Base-by-base conservation (phyloP, 2,797 vertebrate species). In the Meriones psammophilus region DNA sequence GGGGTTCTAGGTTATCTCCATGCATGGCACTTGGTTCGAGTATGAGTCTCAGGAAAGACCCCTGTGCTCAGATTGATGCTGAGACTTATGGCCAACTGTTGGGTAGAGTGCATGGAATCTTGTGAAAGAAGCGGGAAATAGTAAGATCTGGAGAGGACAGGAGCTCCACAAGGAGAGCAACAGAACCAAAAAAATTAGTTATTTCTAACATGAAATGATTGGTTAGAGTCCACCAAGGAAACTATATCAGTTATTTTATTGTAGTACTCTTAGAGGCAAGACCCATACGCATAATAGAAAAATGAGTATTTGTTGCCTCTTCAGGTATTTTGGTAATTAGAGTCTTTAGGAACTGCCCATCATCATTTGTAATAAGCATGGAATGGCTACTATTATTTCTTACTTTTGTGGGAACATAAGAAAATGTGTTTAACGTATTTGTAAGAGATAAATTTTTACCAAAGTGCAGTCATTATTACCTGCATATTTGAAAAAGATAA, bases 401-500 rank as follows among this genome's bases (percentile, higher is more conserved):
- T 69, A 50, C 24, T 91, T 7, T n/a, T 39, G 20, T 13, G 14
- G 58, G 58, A 50, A 78, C 5, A 28, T 46, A 24, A 76, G 46
- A 77, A 33, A 91, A 78, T 60, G 1, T 24, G 42, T 69, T 39
- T 76, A 20, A 24, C 17, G 28, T 54, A 30, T 87, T 86, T 81
- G 56, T 42, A 95, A 88, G 60, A 17, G 42, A 17, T 30, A 76
- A 33, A 28, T 28, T n/a, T 89, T 68, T 86, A 80, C 33, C 26
- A 89, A 89, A 74, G 4, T 17, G 18, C 8, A 69, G 58, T 80
- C 13, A 24, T 76, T 79, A 39, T 42, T 91, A 20, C 24, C 42
- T 77, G 5, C 10, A 60, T 26, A n/a, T 73, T 85, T 74, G 58
- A 88, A 33, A 88, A 91, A 93, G 22, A 88, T 83, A 93, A 58